Evolutionary conservation across 2,113 vertebrate genomes (phyloP).

Genomic region (Fukomys damarensis): DNA sequence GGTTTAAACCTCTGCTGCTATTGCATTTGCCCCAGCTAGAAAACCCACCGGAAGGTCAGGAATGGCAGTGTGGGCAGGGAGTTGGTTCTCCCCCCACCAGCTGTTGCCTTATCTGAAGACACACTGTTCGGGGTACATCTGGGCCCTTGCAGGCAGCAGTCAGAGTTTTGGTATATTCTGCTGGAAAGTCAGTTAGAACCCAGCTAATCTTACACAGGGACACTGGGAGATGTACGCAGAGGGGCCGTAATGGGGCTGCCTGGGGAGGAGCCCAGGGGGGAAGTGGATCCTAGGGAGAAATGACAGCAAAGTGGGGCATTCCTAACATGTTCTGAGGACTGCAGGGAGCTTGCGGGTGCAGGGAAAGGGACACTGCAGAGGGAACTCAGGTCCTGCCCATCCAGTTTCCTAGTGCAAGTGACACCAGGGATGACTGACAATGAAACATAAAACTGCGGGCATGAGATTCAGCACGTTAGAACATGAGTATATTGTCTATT

Average conservation of each 20-base stretch:
- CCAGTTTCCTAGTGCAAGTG: background rate
- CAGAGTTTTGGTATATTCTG: background rate
- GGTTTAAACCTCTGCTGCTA: background rate
- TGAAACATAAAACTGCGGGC: background rate
- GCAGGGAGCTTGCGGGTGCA: rapidly evolving
- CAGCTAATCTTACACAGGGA: background rate
- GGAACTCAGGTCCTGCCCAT: too few species aligned
- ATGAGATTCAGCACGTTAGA: too few species aligned
- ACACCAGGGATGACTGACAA: background rate
- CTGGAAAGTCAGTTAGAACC: background rate
- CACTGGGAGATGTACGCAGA: rapidly evolving
- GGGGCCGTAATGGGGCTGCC: background rate
- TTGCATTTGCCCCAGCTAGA: background rate
- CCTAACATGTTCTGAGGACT: background rate
- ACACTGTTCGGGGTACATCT: rapidly evolving
- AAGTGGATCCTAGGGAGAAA: background rate
- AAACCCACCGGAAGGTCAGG: slow-evolving; percentile 12
- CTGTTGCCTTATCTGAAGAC: background rate
- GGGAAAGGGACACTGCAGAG: background rate
- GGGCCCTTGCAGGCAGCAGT: slow-evolving; percentile 30
- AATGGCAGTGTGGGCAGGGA: background rate
- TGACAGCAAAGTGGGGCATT: background rate
- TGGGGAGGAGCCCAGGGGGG: background rate
- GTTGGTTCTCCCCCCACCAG: background rate
- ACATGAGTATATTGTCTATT: background rate